A percentile compares a stretch with the other conserved stretches of the same genome.
phyloP scores from a whole-genome alignment of 2,113 vertebrate genomes.

The Mus pahari region DNA sequence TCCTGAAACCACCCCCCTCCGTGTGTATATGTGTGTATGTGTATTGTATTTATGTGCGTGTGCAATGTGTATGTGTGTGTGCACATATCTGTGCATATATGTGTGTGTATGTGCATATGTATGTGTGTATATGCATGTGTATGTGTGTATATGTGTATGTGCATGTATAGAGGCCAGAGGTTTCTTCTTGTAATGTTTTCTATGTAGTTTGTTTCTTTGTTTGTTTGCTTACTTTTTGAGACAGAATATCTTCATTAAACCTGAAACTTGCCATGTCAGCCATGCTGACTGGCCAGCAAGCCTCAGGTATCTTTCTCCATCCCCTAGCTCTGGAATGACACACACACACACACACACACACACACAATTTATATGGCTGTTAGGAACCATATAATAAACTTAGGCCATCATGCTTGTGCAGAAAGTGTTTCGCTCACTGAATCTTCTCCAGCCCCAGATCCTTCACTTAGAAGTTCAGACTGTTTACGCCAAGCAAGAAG shows the following conservation, averaged over 20 bases:
- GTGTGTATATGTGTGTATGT: background rate
- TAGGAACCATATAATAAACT: background rate
- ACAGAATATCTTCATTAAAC: background rate
- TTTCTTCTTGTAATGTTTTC: background rate
- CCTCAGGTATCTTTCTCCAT: background rate
- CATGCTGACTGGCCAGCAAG: background rate
- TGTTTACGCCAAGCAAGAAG: constrained; percentile 23
- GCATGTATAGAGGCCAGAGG: background rate
- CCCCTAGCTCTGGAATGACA: background rate
- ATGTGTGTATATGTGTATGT: background rate
- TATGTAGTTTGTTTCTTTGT: background rate
- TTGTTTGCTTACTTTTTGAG: background rate
- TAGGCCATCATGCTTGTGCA: no score
- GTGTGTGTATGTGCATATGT: no score
- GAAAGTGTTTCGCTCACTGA: no score
- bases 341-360: no score
- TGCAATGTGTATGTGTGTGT: no score
- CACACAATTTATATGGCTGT: background rate
- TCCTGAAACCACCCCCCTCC: background rate
- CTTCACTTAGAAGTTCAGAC: constrained; percentile 1
- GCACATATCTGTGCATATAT: fast-evolving
- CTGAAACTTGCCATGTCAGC: background rate
- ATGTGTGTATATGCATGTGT: no score
- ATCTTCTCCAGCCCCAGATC: background rate
- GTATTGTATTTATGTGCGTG: no score